phyloP scores from a whole-genome alignment of 2,797 vertebrate species.

The Lepus townsendii region DNA sequence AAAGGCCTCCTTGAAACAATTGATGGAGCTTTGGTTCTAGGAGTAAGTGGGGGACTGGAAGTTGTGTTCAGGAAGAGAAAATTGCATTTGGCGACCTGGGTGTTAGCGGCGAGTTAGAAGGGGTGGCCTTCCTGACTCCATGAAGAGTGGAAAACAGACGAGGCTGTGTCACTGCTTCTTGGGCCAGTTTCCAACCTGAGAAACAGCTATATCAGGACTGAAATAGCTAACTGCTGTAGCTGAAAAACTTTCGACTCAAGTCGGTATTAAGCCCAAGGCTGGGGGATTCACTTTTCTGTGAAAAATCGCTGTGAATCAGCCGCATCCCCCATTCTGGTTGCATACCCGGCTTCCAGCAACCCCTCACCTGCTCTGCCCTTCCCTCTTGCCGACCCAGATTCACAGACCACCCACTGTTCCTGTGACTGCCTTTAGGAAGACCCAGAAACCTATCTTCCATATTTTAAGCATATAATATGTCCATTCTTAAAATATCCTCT shows the following conservation, averaged over 20 bases:
- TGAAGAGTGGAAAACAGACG: too few relatives aligned
- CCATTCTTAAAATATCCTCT: too few relatives aligned
- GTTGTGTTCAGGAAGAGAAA: background rate
- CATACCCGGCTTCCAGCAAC: accelerated
- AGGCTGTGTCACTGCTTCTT: background rate
- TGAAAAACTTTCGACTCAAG: background rate
- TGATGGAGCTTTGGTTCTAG: background rate
- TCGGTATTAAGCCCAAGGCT: accelerated
- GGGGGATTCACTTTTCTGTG: background rate
- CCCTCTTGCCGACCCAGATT: background rate
- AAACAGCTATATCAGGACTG: too few relatives aligned
- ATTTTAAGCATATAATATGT: background rate
- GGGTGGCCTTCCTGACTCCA: background rate
- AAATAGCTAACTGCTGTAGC: background rate
- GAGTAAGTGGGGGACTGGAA: background rate
- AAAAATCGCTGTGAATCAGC: too few relatives aligned
- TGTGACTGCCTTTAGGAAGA: background rate
- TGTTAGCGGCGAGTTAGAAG: background rate
- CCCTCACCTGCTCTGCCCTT: too few relatives aligned
- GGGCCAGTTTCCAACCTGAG: background rate
- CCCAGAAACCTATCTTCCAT: background rate
- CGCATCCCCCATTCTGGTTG: accelerated
- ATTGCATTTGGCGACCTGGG: background rate
- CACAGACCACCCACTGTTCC: background rate
- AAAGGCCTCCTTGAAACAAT: background rate